Base-by-base conservation (phyloP, 2,797 vertebrate genomes). In the Acanthurus lineatus region DNA sequence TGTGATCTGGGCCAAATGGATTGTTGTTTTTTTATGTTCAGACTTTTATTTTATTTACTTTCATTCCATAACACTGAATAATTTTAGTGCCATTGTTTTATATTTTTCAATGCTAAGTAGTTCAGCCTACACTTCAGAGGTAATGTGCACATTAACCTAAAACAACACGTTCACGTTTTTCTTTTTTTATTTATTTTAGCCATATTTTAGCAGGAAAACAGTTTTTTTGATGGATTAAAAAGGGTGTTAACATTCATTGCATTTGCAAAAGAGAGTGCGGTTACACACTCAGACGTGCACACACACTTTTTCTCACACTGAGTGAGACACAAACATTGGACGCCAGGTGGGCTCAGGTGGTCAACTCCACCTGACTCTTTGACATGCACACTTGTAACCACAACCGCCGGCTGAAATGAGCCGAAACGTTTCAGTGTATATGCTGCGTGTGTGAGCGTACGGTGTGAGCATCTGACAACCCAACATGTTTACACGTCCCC, bases 291-390 rank as follows among this genome's bases (percentile, higher is more conserved):
- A 49, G 25, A 16, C 14, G 25, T 9, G n/a, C 38, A 51, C 9
- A 42, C 6, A 42, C 4, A 28, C 12, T 8, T 28, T 9, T 48
- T 38, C 28, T 65, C 44, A 54, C 28, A 7, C 12, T 51, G 15
- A 35, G 69, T 51, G 15, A 35, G 69, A 62, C 51, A 4, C 57
- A 71, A 53, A 64, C 51, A 20, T 16, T 58, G 51, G 17, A 49
- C 56, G 42, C 28, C 64, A 67, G 70, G 60, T 69, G 73, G 64
- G 63, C 73, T 77, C 73, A 76, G 82, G 52, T 83, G 67, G 25
- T 68, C 51, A 56, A 14, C 67, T 54, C 38, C 74, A 60, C 49
- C 66, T 69, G 58, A 67, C 61, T 40, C 11, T 60, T 48, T 57
- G 42, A 75, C 76, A 77, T 58, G 54, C 35, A 69, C 58, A 22